Evolutionary conservation across 2,797 vertebrate species (phyloP).

Genomic region (Hippoglossus hippoglossus): DNA sequence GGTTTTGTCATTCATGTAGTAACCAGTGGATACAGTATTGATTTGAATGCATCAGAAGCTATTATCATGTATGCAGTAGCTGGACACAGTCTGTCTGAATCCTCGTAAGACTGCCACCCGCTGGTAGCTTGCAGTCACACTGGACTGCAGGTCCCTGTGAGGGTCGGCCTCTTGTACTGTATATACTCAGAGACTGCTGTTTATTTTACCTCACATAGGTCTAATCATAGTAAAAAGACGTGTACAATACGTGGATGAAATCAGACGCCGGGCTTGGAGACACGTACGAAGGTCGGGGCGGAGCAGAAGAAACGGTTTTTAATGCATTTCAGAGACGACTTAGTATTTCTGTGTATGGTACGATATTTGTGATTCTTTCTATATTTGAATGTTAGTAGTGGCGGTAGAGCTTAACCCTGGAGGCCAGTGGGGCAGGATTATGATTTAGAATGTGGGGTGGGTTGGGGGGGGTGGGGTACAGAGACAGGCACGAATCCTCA

Average conservation of each 20-base stretch:
- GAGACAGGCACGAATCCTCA: background rate
- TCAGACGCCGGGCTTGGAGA: slow-evolving; percentile 32
- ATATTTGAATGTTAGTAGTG: slow-evolving; percentile 76
- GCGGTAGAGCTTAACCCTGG: slow-evolving; percentile 60
- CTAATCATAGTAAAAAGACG: slow-evolving; percentile 65
- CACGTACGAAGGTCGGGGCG: slow-evolving; percentile 37
- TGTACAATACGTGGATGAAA: slow-evolving; percentile 49
- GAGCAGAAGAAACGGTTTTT: slow-evolving; percentile 56
- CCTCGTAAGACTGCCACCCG: slow-evolving; percentile 71
- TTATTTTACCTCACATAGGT: slow-evolving; percentile 78
- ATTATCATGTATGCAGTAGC: slow-evolving; percentile 71
- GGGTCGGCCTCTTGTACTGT: slow-evolving; percentile 65
- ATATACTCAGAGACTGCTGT: slow-evolving; percentile 77
- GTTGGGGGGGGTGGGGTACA: background rate
- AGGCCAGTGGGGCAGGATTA: slow-evolving; percentile 25
- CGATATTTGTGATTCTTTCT: slow-evolving; percentile 73
- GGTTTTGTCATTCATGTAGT: slow-evolving; percentile 68
- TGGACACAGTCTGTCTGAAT: slow-evolving; percentile 62
- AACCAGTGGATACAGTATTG: slow-evolving; percentile 63
- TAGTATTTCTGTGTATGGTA: slow-evolving; percentile 70
- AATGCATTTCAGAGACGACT: slow-evolving; percentile 64
- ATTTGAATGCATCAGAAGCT: slow-evolving; percentile 63
- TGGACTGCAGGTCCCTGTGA: slow-evolving; percentile 48
- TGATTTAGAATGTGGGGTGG: background rate
- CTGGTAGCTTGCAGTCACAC: slow-evolving; percentile 56